These are phyloP conservation scores for Parochlus steinenii DNA, from an alignment of 2,888 invertebrate genomes.

Conservation along the genomic window DNA sequence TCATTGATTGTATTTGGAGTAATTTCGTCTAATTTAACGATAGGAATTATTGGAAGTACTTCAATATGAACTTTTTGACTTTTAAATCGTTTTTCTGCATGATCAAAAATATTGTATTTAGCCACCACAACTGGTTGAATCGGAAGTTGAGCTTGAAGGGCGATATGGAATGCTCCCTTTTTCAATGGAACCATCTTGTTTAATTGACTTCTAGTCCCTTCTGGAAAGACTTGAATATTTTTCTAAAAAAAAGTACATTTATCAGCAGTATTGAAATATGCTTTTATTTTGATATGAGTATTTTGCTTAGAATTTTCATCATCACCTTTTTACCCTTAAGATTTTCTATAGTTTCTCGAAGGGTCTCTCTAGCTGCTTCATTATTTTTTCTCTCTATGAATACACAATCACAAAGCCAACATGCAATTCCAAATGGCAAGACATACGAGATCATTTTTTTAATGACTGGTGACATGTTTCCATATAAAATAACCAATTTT, in stretches of 20 bases:
- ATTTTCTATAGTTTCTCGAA: no score
- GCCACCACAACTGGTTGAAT: conserved; percentile 70
- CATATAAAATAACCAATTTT: conserved; percentile 65
- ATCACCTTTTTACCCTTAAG: no score
- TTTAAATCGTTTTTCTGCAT: no score
- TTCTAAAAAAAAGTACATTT: no score
- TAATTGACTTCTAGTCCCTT: conserved; percentile 77
- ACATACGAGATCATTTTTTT: conserved; percentile 69
- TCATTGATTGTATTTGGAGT: no score
- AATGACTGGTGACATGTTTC: conserved; percentile 62
- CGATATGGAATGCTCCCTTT: conserved; percentile 83
- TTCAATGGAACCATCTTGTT: conserved; percentile 67
- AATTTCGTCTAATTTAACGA: no score
- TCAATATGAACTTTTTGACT: no score
- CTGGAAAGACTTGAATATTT: conserved; percentile 67
- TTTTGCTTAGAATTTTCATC: no score
- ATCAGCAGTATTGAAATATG: no score
- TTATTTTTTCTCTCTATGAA: conserved; percentile 67
- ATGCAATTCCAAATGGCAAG: conserved; percentile 69
- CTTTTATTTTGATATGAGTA: no score
- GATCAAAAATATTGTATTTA: no score
- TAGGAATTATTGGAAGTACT: no score
- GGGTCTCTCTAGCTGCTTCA: conserved; percentile 48
- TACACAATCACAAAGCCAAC: conserved; percentile 77
- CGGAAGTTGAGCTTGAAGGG: conserved; percentile 58